Evolutionary conservation across 2,888 invertebrate species (phyloP).

Genomic region (Heliconius cydno): DNA sequence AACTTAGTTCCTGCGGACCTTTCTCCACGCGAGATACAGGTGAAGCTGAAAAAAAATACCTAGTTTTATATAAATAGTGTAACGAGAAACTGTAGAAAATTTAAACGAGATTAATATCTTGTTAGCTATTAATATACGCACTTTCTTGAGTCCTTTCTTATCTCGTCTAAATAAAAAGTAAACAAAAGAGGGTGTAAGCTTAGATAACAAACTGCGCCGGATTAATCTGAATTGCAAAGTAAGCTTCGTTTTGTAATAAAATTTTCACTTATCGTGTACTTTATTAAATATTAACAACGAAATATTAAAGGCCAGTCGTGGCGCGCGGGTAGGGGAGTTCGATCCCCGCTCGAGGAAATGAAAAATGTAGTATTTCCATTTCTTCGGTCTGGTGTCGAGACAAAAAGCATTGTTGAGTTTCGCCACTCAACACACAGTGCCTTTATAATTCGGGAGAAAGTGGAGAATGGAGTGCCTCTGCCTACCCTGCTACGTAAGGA

Average conservation of each 20-base stretch:
- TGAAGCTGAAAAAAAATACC: background rate
- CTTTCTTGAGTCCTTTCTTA: conserved; percentile 17
- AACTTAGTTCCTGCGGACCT: background rate
- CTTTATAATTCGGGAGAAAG: no score
- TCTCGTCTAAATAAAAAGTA: conserved; percentile 31
- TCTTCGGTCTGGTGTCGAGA: no score
- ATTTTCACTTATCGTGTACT: conserved; percentile 29
- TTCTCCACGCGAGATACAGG: background rate
- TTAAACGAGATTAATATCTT: conserved; percentile 4
- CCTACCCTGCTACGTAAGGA: no score
- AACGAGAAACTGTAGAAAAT: background rate
- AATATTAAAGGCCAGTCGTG: background rate
- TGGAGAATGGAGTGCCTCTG: no score
- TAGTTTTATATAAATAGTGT: background rate
- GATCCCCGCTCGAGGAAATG: no score
- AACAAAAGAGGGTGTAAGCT: conserved; percentile 30
- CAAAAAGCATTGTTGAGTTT: no score
- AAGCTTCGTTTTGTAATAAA: conserved; percentile 33
- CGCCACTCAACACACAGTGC: no score
- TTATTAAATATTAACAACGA: conserved; percentile 10
- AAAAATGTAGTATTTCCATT: no score
- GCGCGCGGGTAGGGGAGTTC: no score
- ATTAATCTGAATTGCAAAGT: conserved; percentile 38
- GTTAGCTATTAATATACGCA: conserved; percentile 9
- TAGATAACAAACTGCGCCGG: conserved; percentile 38